Conservation (phyloP, 2,113 vertebrate genomes). For the Oncorhynchus nerka region DNA sequence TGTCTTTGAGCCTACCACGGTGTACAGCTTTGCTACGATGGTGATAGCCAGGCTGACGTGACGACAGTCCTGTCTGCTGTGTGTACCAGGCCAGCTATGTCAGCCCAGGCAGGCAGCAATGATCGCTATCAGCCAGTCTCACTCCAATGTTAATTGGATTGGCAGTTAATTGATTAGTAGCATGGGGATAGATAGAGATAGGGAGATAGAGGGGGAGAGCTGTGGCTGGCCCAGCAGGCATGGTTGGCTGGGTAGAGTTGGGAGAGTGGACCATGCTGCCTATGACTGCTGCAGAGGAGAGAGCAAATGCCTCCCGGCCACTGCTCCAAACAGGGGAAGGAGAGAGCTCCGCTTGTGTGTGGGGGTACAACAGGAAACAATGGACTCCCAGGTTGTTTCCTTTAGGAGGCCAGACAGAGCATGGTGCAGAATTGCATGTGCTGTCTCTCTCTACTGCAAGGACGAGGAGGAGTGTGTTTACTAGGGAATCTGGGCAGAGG, state of each 20-base stretch:
- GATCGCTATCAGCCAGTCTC: not conserved
- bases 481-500: constrained; percentile 30
- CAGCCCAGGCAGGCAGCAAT: not conserved
- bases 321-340: no score
- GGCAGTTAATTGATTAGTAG: constrained; percentile 64
- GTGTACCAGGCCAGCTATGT: not conserved
- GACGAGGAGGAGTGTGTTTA: constrained; percentile 4
- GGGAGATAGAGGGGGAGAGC: constrained; percentile 19
- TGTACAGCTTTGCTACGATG: not conserved
- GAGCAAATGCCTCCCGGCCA: not conserved
- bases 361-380: no score
- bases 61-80: not conserved
- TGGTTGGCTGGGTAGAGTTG: not conserved
- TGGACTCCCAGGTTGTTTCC: not conserved
- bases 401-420: not conserved
- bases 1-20: not conserved
- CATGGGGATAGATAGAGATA: constrained; percentile 14
- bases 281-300: not conserved
- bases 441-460: not conserved
- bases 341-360: no score
- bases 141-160: constrained; percentile 62
- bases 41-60: not conserved
- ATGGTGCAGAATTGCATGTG: not conserved
- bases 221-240: constrained; percentile 28
- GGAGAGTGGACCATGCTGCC: not conserved